Evolutionary conservation across 2,888 invertebrate genomes (phyloP).

Genomic region (Lithosia quadra): DNA sequence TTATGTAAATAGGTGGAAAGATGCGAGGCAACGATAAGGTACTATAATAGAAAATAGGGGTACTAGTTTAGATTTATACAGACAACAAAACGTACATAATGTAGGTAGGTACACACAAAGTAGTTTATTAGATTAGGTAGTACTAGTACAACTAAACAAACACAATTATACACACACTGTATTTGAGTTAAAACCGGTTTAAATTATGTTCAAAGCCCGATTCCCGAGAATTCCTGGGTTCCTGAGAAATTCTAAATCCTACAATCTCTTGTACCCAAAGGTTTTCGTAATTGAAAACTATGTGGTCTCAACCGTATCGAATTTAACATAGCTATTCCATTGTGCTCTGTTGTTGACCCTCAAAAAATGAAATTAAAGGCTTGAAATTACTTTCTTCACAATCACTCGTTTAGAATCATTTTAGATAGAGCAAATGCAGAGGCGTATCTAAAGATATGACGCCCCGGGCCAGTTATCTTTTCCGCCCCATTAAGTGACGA

Average conservation of each 20-base stretch:
- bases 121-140: neutral
- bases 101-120: neutral
- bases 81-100: constrained; percentile 29
- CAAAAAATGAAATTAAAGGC: neutral
- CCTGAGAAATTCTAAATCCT: too few species aligned
- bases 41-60: constrained; percentile 34
- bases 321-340: neutral
- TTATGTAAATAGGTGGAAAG: constrained; percentile 49
- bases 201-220: neutral
- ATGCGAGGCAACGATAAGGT: constrained; percentile 38
- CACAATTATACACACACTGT: too few species aligned
- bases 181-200: neutral
- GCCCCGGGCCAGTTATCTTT: too few species aligned
- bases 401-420: too few species aligned
- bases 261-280: too few species aligned
- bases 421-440: too few species aligned
- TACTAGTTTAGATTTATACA: constrained; percentile 48
- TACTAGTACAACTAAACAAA: neutral
- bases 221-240: too few species aligned
- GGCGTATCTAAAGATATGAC: too few species aligned
- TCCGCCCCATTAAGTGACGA: too few species aligned
- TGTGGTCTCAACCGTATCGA: neutral
- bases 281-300: too few species aligned
- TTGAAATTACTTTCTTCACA: too few species aligned
- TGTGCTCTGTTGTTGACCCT: neutral